phyloP scores from a whole-genome alignment of 2,797 vertebrate genomes.

The Chrosomus eos region DNA sequence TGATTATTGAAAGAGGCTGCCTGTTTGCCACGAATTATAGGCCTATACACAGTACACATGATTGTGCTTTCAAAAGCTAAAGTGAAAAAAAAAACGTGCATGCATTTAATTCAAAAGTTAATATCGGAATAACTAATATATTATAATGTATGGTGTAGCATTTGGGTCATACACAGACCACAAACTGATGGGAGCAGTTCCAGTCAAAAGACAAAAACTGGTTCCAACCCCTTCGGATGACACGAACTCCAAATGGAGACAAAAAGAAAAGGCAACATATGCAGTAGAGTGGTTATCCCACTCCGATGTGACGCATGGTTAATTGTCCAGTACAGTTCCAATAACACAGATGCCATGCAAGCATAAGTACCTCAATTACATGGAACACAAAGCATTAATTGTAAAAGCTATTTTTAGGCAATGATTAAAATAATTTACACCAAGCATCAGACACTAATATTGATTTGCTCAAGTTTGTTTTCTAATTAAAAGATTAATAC shows the following conservation, averaged over 20 bases:
- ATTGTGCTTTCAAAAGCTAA: background rate
- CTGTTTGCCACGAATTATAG: background rate
- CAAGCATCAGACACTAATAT: background rate
- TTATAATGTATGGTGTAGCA: no score
- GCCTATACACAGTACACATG: background rate
- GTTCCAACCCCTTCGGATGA: background rate
- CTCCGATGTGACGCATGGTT: background rate
- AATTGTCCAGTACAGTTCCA: background rate
- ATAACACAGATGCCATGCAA: background rate
- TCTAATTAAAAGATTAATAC: background rate
- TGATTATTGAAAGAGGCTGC: no score
- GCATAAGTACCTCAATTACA: background rate
- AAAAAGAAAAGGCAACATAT: no score
- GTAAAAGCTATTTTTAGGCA: background rate
- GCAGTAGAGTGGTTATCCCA: background rate
- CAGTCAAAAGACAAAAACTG: no score
- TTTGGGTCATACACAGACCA: no score
- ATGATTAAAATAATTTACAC: background rate
- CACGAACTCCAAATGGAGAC: no score
- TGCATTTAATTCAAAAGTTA: background rate
- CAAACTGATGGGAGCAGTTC: no score
- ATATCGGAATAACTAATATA: no score
- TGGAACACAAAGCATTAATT: background rate
- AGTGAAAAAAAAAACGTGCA: background rate
- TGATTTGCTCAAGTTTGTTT: background rate